These are phyloP conservation scores for Lithodes maja DNA, from an alignment of 2,888 invertebrate species.

Conservation along the genomic window DNA sequence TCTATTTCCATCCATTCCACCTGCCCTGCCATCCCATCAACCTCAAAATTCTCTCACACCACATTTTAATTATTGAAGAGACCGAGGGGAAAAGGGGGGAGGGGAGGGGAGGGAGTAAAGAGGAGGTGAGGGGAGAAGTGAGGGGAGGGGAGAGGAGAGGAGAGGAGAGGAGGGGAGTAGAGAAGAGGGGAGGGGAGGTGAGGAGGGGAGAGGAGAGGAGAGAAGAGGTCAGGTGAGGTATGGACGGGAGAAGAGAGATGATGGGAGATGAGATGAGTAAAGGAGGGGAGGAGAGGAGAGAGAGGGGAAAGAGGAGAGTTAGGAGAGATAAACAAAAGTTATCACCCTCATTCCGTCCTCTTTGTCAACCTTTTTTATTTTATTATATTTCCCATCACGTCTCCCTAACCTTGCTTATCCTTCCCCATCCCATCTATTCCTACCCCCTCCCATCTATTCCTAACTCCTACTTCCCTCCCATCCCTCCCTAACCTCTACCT, in stretches of 20 bases:
- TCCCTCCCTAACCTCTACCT: too few relatives aligned
- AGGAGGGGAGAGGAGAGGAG: background rate
- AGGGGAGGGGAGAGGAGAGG: background rate
- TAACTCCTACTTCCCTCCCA: too few relatives aligned
- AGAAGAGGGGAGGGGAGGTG: background rate
- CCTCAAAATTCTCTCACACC: conserved; percentile 11
- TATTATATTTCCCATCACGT: too few relatives aligned
- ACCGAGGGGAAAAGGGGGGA: too few relatives aligned
- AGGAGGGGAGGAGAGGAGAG: background rate
- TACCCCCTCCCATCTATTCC: too few relatives aligned
- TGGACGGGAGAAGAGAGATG: background rate
- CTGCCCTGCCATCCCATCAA: background rate
- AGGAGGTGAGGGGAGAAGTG: too few relatives aligned
- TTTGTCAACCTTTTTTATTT: too few relatives aligned
- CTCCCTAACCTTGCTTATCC: too few relatives aligned
- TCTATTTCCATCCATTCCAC: background rate
- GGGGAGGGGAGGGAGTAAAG: background rate
- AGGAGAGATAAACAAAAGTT: too few relatives aligned
- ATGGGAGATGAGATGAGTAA: background rate
- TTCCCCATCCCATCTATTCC: too few relatives aligned
- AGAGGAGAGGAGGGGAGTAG: background rate
- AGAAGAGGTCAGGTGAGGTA: background rate
- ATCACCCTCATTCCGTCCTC: too few relatives aligned
- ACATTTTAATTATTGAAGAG: conserved; percentile 13
- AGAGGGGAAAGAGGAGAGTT: background rate